These are phyloP conservation scores for Melanostoma scalare DNA, from an alignment of 2,888 invertebrate species.

Conservation along the genomic window DNA sequence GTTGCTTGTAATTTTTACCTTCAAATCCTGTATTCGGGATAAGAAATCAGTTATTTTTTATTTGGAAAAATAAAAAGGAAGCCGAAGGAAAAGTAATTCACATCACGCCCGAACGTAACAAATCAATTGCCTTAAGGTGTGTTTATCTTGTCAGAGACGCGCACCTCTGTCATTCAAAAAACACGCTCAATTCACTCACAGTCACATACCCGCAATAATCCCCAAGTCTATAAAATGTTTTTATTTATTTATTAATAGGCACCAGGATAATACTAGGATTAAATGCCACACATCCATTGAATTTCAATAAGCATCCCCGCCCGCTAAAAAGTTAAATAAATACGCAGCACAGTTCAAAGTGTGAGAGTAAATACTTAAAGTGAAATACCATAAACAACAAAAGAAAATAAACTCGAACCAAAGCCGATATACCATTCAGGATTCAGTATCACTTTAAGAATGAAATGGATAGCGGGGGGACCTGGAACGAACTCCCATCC, in stretches of 20 bases:
- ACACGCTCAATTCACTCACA: slow-evolving; percentile 22
- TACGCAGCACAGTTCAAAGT: slow-evolving; percentile 22
- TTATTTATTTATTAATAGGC: slow-evolving; percentile 63
- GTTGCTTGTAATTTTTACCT: background rate
- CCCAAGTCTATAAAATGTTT: slow-evolving; percentile 53
- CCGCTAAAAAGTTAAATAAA: slow-evolving; percentile 37
- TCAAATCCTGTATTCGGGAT: slow-evolving; percentile 20
- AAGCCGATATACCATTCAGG: slow-evolving; percentile 38
- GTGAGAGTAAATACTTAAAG: slow-evolving; percentile 55
- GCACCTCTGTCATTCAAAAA: slow-evolving; percentile 59
- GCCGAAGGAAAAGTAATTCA: slow-evolving; percentile 42
- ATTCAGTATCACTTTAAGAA: slow-evolving; percentile 38
- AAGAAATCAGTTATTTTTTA: background rate
- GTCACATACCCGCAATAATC: slow-evolving; percentile 27
- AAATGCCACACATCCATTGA: slow-evolving; percentile 67
- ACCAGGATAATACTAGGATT: slow-evolving; percentile 55
- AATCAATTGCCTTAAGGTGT: slow-evolving; percentile 70
- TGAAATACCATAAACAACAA: slow-evolving; percentile 43
- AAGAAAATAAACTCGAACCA: slow-evolving; percentile 44
- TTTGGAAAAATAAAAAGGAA: background rate
- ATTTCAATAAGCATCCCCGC: slow-evolving; percentile 61
- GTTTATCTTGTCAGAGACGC: slow-evolving; percentile 63
- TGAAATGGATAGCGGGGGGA: slow-evolving; percentile 48
- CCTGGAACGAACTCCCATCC: slow-evolving; percentile 7
- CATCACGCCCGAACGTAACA: slow-evolving; percentile 61